Base-by-base conservation (phyloP, 2,797 vertebrate genomes). In the Rhinatrema bivittatum region DNA sequence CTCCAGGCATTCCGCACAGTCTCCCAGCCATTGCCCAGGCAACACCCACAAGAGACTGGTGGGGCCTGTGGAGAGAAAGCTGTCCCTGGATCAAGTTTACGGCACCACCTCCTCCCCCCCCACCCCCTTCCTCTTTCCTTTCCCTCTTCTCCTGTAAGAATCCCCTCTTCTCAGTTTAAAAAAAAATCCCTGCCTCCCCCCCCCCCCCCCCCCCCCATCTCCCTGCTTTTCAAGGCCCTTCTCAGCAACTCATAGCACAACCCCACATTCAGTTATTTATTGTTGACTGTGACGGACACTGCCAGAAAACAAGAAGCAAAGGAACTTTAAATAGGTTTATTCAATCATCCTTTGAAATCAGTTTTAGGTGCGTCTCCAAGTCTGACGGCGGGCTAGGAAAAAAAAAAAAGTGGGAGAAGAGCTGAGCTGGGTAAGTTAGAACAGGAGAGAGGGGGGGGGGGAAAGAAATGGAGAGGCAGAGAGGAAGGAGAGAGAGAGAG, bases 1-100 rank as follows among this genome's bases (percentile, higher is more conserved):
- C 76, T 79, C 72, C 60, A 70, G 17, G 64, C 81, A 82, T 85
- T 87, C 80, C 68, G 69, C 41, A 45, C 79, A 73, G 72, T 76
- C 74, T 67, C 54, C 65, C 65, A 74, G 72, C 70, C 77, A 85
- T 85, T 45, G 49, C 81, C 81, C 49, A 30, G 80, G 84, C 79
- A 87, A 86, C 86, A 68, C 69, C 65, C 70, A 54, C 62, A 67
- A 65, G 67, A 57, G 69, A 47, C 55, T 65, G 73, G 50, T 34
- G 2, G 43, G 29, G 54, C 56, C 60, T 53, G 54, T 29, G 46
- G 46, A 32, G 54, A 60, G 59, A 75, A 75, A 62, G 37, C 59
- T 33, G 53, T 51, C 59, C 62, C 59, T 65, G 72, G 77, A 73
- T 75, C 45, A 42, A 61, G 50, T 47, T 59, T 58, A 45, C 44